These are phyloP conservation scores for Tryphoninae sp. DNA, from an alignment of 2,888 invertebrate genomes.

Conservation along the genomic window DNA sequence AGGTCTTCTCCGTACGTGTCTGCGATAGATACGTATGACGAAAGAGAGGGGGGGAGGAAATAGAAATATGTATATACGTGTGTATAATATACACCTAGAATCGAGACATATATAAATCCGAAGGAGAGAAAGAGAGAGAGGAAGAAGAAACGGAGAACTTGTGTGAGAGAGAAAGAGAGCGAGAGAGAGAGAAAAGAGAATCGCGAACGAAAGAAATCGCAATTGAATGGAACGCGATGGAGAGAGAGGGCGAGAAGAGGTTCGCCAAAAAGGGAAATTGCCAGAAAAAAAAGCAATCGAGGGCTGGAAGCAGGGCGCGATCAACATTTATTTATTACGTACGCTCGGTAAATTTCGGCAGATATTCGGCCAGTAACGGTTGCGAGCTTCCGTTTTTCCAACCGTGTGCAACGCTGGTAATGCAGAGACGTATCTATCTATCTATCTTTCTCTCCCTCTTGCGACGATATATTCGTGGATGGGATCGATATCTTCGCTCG, in stretches of 20 bases:
- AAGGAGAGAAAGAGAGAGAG: conserved; percentile 17
- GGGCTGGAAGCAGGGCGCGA: conserved; percentile 52
- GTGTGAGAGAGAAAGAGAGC: neutral
- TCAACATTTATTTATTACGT: conserved; percentile 64
- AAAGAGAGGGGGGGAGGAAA: conserved; percentile 14
- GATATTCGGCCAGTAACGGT: conserved; percentile 59
- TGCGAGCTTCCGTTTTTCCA: conserved; percentile 57
- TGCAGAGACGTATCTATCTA: conserved; percentile 39
- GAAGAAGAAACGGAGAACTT: conserved; percentile 28
- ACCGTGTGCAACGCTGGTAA: conserved; percentile 55
- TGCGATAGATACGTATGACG: conserved; percentile 35
- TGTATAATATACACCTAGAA: conserved; percentile 20
- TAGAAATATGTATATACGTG: conserved; percentile 20
- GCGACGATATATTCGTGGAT: conserved; percentile 46
- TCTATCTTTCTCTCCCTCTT: conserved; percentile 22
- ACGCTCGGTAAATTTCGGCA: conserved; percentile 62
- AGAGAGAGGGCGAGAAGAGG: conserved; percentile 22
- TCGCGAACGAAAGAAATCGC: conserved; percentile 41
- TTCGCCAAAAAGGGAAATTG: conserved; percentile 57
- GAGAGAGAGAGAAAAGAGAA: neutral
- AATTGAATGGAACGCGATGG: conserved; percentile 34
- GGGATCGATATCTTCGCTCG: conserved; percentile 52
- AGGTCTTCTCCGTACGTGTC: conserved; percentile 52
- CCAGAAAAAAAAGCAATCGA: conserved; percentile 45
- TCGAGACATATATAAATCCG: conserved; percentile 52